phyloP scores from a whole-genome alignment of 2,113 vertebrate genomes.

The Elephas maximus region DNA sequence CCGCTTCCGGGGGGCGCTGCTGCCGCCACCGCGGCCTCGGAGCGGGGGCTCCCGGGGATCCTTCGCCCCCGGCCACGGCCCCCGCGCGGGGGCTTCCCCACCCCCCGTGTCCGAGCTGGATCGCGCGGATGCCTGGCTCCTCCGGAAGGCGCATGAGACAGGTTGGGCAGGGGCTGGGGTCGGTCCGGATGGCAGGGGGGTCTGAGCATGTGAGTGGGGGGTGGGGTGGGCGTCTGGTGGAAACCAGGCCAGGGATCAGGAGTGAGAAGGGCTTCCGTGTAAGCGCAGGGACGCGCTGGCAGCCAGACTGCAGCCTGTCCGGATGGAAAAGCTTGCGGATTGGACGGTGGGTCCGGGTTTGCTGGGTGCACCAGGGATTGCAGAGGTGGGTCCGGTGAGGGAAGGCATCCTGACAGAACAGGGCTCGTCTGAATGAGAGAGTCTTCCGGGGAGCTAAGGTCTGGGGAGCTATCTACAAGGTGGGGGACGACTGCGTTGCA shows the following conservation, averaged over 20 bases:
- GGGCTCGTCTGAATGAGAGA: neutral
- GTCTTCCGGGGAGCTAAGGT: neutral
- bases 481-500: neutral
- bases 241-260: neutral
- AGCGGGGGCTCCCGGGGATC: slow-evolving; percentile 76
- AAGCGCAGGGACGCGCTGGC: neutral
- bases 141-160: slow-evolving; percentile 86
- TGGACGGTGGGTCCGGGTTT: neutral
- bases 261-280: neutral
- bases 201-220: neutral
- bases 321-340: neutral
- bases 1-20: slow-evolving; percentile 79
- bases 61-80: slow-evolving; percentile 74
- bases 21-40: slow-evolving; percentile 73
- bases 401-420: neutral
- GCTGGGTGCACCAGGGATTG: neutral
- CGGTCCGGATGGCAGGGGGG: fast-evolving
- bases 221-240: neutral
- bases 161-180: slow-evolving; percentile 67
- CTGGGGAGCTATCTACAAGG: neutral
- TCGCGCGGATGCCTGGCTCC: slow-evolving; percentile 87
- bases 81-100: slow-evolving; percentile 65
- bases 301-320: slow-evolving; percentile 1
- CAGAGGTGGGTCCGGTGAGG: neutral
- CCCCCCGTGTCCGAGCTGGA: slow-evolving; percentile 83